A percentile compares a stretch with the other conserved stretches of the same genome.
Conservation (phyloP, 1,140 invertebrate genomes). For the Brachionus sp. region DNA sequence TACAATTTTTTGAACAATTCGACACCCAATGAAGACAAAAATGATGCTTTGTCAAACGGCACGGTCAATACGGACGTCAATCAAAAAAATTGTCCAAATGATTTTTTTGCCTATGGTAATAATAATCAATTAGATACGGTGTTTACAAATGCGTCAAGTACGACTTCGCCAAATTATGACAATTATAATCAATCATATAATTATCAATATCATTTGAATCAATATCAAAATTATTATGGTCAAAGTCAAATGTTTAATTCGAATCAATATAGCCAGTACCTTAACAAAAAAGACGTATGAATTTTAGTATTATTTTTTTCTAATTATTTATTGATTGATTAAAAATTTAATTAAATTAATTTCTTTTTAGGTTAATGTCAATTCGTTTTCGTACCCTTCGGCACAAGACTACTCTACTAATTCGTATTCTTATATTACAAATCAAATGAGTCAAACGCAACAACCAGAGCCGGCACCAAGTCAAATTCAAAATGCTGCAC, state of each 20-base stretch:
- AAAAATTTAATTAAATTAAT: neutral
- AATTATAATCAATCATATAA: conserved; percentile 29
- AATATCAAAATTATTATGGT: conserved; percentile 36
- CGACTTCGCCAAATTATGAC: neutral
- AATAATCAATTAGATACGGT: conserved; percentile 28
- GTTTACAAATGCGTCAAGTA: neutral
- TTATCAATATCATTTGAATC: conserved; percentile 43
- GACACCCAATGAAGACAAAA: neutral
- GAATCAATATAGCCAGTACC: neutral
- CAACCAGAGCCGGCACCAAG: neutral
- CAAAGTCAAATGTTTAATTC: conserved; percentile 15
- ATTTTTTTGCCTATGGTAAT: neutral
- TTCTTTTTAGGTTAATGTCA: neutral
- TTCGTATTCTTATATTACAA: neutral
- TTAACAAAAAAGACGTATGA: neutral
- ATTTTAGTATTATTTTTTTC: neutral
- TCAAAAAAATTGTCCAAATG: neutral
- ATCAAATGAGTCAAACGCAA: neutral
- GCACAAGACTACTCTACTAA: neutral
- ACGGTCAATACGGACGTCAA: neutral
- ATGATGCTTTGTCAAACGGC: neutral
- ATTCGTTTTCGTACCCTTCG: conserved; percentile 2
- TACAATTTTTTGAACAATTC: conserved; percentile 36
- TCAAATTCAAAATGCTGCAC: neutral
- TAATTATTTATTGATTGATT: conserved; percentile 4